These are phyloP conservation scores for Drosophila diplacantha DNA, from an alignment of 2,888 invertebrate species.

Conservation along the genomic window DNA sequence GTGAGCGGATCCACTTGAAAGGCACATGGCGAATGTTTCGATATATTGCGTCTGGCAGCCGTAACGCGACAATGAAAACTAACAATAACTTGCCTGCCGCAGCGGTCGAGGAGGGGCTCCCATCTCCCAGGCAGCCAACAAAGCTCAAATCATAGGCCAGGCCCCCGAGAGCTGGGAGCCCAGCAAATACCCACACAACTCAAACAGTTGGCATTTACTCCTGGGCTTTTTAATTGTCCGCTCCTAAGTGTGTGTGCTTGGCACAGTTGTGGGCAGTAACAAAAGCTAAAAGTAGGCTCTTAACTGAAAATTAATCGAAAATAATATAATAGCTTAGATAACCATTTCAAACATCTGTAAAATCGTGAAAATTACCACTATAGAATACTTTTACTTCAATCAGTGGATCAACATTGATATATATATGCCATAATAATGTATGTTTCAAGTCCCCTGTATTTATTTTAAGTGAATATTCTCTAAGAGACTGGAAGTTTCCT, in stretches of 20 bases:
- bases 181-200: conserved; percentile 50
- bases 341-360: not conserved
- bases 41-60: conserved; percentile 56
- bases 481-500: not conserved
- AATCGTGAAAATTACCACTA: not conserved
- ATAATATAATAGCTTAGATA: not conserved
- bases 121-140: conserved; percentile 38
- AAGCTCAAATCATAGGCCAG: conserved; percentile 65
- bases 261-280: conserved; percentile 20
- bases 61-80: conserved; percentile 54
- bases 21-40: conserved; percentile 63
- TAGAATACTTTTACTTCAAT: not conserved
- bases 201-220: conserved; percentile 60
- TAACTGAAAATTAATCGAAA: not conserved
- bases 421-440: no score
- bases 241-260: conserved; percentile 24
- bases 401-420: not conserved
- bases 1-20: conserved; percentile 55
- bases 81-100: conserved; percentile 57
- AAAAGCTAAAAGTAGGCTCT: no score
- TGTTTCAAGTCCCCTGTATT: no score
- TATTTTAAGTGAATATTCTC: not conserved
- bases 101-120: conserved; percentile 3
- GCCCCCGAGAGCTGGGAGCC: conserved; percentile 55
- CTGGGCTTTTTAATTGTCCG: conserved; percentile 69